Base-by-base conservation (phyloP, 2,113 vertebrate genomes). In the Vimba vimba region DNA sequence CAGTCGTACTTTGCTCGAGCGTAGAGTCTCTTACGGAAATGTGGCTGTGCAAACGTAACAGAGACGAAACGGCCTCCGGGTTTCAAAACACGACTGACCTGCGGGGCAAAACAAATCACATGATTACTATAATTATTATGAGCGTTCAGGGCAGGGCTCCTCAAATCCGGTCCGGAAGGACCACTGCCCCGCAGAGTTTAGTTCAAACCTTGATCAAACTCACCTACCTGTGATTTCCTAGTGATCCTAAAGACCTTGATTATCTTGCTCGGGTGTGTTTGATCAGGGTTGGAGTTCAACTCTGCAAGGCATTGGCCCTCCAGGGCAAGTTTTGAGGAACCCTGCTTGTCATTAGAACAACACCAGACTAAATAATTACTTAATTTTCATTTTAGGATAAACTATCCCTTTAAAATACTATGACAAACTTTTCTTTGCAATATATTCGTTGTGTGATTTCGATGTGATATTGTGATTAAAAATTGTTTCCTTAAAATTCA, bases 31-130 rank as follows among this genome's bases (percentile, higher is more conserved):
- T 94, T 94, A 86, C 97, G 96, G 93, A 98, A 97, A 87, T 97
- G 95, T 0, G 97, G 97, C 57, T 96, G 96, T 0, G 96, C 95
- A 1, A 97, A 97, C 52, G 96, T 97, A 87, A 98, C 91, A 0
- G 97, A 99, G 90, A 97, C 86, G 78, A 99, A 99, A 5, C 94
- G 95, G 47, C 97, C 97, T 25, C 91, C 93, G 0, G 95, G 95
- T 75, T 94, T 93, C 89, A 99, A 89, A 79, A 98, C 96, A 4
- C 97, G 94, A 91, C 97, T 96, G 85, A 97, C 94, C 98, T 99
- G 93, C 0, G 6, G 76, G 77, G 82, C 25, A 74, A 64, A 84
- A 84, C 15, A 55, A 77, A 77, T 33, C 45, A 50, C 47, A 15
- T 47, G 45, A 25, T 76, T 76, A 10, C 13, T 9, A n/a, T 52